Evolutionary conservation across 2,113 vertebrate genomes (phyloP).

Genomic region (Tachysurus vachellii): DNA sequence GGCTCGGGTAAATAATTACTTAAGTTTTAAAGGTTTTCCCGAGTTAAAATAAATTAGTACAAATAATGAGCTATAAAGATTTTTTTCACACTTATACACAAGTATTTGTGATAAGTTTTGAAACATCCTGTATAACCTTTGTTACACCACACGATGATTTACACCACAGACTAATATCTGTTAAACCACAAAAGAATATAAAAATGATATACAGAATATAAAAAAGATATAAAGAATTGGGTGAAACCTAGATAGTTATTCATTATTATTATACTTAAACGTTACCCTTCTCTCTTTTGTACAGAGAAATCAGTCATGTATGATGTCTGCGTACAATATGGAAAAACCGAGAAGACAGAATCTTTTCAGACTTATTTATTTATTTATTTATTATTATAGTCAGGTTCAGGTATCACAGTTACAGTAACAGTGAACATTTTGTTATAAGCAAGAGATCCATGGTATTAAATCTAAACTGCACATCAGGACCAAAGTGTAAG

Average conservation of each 20-base stretch:
- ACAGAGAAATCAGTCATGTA: neutral
- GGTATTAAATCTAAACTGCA: slow-evolving; percentile 67
- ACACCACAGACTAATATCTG: slow-evolving; percentile 30
- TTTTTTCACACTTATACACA: neutral
- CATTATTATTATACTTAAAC: neutral
- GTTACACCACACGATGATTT: no score
- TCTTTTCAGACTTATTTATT: no score
- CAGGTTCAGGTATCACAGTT: neutral
- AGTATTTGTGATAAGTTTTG: neutral
- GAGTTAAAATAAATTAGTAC: neutral
- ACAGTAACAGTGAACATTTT: neutral
- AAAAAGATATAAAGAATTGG: neutral
- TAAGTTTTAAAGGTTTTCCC: neutral
- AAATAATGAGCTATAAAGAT: neutral
- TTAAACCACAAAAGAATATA: slow-evolving; percentile 38
- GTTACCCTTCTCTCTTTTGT: neutral
- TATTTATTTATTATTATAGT: no score
- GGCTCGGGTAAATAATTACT: neutral
- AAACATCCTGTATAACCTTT: neutral
- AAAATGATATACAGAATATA: neutral
- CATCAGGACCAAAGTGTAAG: slow-evolving; percentile 68
- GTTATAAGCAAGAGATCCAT: neutral
- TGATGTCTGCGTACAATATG: neutral
- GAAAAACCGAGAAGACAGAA: neutral
- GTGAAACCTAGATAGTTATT: neutral